Conservation (phyloP, 2,888 invertebrate genomes). For the Ophioninae sp. region DNA sequence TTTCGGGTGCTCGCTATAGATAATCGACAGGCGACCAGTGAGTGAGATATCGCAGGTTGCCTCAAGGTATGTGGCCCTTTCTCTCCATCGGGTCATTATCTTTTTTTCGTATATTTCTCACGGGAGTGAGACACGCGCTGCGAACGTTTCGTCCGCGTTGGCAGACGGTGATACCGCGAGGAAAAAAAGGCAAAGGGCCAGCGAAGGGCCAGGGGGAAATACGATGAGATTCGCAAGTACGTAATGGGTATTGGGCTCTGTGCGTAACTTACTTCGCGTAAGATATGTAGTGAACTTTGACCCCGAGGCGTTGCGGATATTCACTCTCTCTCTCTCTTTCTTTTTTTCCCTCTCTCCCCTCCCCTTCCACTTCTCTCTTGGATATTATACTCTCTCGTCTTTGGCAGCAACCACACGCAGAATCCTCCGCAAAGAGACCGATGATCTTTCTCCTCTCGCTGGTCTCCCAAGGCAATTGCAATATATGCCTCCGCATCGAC, state of each 20-base stretch:
- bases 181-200: neutral
- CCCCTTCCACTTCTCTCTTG: conserved; percentile 21
- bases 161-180: conserved; percentile 8
- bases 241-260: conserved; percentile 66
- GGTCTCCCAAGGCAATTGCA: conserved; percentile 38
- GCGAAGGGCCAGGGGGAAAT: conserved; percentile 24
- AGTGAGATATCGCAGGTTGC: conserved; percentile 20
- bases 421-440: conserved; percentile 49
- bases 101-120: conserved; percentile 3
- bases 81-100: neutral
- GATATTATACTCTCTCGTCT: conserved; percentile 35
- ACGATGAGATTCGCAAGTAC: conserved; percentile 62
- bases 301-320: conserved; percentile 58
- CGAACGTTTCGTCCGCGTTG: conserved; percentile 9
- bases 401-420: conserved; percentile 43
- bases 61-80: conserved; percentile 1
- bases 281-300: conserved; percentile 68
- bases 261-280: conserved; percentile 67
- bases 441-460: conserved; percentile 41
- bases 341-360: conserved; percentile 13
- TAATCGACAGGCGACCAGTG: neutral
- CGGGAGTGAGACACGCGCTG: conserved; percentile 2
- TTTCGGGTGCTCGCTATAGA: neutral
- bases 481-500: conserved; percentile 45
- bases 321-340: conserved; percentile 39